Conservation (phyloP, 1,140 invertebrate genomes). For the Pomacea maculata region DNA sequence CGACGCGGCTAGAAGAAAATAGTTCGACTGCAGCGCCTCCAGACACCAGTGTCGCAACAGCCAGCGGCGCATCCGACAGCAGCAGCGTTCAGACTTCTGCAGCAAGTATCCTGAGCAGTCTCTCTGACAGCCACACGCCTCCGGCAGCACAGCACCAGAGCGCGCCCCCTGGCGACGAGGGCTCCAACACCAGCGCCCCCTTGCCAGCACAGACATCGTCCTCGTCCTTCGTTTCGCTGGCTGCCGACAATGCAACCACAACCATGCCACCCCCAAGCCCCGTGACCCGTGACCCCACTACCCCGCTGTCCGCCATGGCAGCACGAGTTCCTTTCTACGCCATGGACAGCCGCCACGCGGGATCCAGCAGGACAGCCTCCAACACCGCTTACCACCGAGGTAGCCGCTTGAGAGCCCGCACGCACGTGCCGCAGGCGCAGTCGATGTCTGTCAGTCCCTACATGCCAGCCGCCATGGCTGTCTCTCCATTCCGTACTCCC, state of each 20-base stretch:
- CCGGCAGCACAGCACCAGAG: too few relatives aligned
- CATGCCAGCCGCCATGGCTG: neutral
- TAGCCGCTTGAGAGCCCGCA: neutral
- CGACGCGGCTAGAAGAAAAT: neutral
- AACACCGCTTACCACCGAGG: neutral
- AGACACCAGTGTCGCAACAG: too few relatives aligned
- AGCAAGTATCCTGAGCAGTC: too few relatives aligned
- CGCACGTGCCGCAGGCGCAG: neutral
- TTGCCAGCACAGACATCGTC: too few relatives aligned
- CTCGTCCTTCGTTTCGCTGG: neutral
- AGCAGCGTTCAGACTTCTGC: too few relatives aligned
- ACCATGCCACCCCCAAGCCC: neutral
- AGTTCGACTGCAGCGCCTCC: neutral
- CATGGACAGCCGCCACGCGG: neutral
- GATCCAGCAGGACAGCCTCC: neutral
- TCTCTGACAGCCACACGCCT: too few relatives aligned
- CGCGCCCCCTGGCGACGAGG: too few relatives aligned
- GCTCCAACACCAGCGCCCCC: too few relatives aligned
- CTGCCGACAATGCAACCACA: neutral
- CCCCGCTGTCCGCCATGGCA: neutral
- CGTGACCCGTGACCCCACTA: neutral
- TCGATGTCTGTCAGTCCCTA: neutral
- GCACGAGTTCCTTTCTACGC: conserved; percentile 3
- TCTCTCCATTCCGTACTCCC: neutral
- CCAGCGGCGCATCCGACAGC: too few relatives aligned